Evolutionary conservation across 2,888 invertebrate genomes (phyloP), one percentile per base, ranked within the genome.

Genomic region (Drosophila meridiana): DNA sequence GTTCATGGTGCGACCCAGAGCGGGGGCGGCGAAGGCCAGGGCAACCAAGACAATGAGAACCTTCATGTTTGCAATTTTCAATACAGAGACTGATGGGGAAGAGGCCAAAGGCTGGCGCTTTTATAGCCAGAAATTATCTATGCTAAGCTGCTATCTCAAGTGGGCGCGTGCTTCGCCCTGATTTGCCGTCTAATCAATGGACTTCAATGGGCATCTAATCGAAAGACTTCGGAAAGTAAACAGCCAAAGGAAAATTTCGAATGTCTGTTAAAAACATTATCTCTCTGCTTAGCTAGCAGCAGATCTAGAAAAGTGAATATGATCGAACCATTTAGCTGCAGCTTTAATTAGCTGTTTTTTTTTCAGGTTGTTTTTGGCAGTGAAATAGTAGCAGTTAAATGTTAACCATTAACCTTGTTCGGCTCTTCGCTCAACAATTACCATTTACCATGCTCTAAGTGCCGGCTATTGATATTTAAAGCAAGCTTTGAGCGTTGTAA

Each of bases 321-420:
- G 34, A 52, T 34, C 20, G 52, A 20, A 9, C 20, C 52, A 26
- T 50, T 14, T 2, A 36, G 14, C 6, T 13, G 11, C 11, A 8
- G 56, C 42, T 42, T 30, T 42, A 67, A 48, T 68, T 67, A 36
- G 58, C 38, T 58, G 13, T 50, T 28, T 42, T 66, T 26, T 30
- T 52, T 68, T 26, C 34, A 20, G 50, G 20, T 11, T 50, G 42
- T 50, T 55, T 20, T 20, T 20, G 50, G 8, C 30, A 32, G 32
- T 14, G 11, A 60, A 66, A 57, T 57, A 45, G 62, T 48, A 69
- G 40, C 43, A 57, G 58, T 62, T 78, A 50, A 48, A 56, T 63
- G 59, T 59, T n/a, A 78, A 40, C 59, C 84, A 83, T 83, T 83
- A 89, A 83, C 83, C 83, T 87, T 80, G 89, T 89, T 47, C 34